Base-by-base conservation (phyloP, 2,888 invertebrate genomes). In the Polyommatus icarus region DNA sequence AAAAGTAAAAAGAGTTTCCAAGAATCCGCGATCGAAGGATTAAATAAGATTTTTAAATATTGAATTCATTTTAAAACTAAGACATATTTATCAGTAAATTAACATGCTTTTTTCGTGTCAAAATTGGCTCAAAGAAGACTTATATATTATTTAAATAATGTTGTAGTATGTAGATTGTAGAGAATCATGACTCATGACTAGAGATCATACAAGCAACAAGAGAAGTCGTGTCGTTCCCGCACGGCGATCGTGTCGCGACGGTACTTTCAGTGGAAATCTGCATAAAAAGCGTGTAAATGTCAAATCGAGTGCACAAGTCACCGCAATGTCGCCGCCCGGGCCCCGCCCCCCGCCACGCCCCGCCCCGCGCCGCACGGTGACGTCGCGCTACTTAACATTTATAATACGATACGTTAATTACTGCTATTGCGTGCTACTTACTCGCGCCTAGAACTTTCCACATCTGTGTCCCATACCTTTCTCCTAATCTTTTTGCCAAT, bases 241-340 rank as follows among this genome's bases (percentile, higher is more conserved):
- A 6, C 50, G 54, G 29, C 18, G 29, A n/a, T 15, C 50, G 18
- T 12, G 2, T 15, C 54, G 29, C 24, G 18, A 24, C 50, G 24
- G 20, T 40, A 81, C 82, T 80, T 82, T 77, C 79, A 80, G 46
- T 79, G 71, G 75, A 80, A 84, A 85, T 86, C 81, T 82, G 83
- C 85, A 86, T 87, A 86, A 83, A 84, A 83, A 78, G 81, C 83
- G 72, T 73, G 76, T 76, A 71, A 80, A 79, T 81, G 80, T 80
- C 83, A 84, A 85, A 87, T 87, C 87, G 88, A 83, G 84, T 87
- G 87, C 89, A 89, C 81, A 88, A 87, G 85, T 86, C 82, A 83
- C 80, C 83, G 82, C 83, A 83, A 82, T 82, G 83, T 83, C 79
- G 79, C 77, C 78, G 71, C 40, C 40, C 50, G 46, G 54, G 20